phyloP scores from a whole-genome alignment of 35 echinoderm and acorn worm species.

The Nesometra sesokonis region DNA sequence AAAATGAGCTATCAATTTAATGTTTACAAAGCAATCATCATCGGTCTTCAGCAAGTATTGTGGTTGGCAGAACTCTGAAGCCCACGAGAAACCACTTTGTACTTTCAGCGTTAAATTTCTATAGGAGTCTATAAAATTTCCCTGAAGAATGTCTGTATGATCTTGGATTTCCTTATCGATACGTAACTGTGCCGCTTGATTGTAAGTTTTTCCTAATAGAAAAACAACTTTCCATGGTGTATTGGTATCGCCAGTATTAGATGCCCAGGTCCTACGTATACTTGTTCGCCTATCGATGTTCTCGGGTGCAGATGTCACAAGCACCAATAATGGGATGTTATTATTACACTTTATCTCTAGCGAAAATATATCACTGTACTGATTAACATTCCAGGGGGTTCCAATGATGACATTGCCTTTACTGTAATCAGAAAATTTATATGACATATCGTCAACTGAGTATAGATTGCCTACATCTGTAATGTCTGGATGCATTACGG shows the following conservation, averaged over 20 bases:
- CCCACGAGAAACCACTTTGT: slow-evolving; percentile 74
- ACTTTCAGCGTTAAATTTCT: slow-evolving; percentile 84
- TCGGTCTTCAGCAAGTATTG: slow-evolving; percentile 71
- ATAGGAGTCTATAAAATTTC: slow-evolving; percentile 58
- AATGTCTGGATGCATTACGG: not conserved
- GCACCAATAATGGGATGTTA: slow-evolving; percentile 36
- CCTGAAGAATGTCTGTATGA: slow-evolving; percentile 61
- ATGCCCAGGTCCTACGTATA: slow-evolving; percentile 84
- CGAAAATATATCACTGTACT: not conserved
- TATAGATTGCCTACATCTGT: not conserved
- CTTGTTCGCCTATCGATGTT: slow-evolving; percentile 45
- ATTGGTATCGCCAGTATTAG: not conserved
- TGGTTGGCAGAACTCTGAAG: slow-evolving; percentile 50
- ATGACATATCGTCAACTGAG: not conserved
- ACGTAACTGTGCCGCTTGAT: not conserved
- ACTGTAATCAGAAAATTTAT: not conserved
- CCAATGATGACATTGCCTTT: not conserved
- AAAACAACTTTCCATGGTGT: slow-evolving; percentile 52
- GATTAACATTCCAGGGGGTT: not conserved
- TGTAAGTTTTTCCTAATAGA: slow-evolving; percentile 41
- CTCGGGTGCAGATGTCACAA: slow-evolving; percentile 67
- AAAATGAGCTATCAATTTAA: slow-evolving; percentile 42
- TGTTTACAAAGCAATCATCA: slow-evolving; percentile 86
- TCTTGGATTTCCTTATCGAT: slow-evolving; percentile 38
- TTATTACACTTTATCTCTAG: slow-evolving; percentile 14